A percentile compares a stretch with the other conserved stretches of the same genome.
Evolutionary conservation across 2,113 vertebrate genomes (phyloP).

Genomic region (Python bivittatus): DNA sequence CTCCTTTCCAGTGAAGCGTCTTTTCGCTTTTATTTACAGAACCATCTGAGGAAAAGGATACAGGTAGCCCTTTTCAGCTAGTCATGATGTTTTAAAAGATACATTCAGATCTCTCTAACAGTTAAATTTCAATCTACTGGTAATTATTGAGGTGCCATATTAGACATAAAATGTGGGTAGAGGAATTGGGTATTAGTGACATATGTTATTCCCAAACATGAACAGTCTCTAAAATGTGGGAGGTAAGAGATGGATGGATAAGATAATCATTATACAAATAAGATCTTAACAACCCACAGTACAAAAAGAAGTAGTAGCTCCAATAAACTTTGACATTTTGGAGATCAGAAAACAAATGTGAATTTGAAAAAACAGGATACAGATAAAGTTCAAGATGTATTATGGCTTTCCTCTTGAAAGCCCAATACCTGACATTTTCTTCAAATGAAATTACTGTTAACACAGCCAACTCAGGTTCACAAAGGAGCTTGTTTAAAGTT

Average conservation of each 20-base stretch:
- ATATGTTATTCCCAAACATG: conserved; percentile 48
- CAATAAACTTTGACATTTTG: neutral
- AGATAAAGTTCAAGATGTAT: conserved; percentile 27
- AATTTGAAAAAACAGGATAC: conserved; percentile 32
- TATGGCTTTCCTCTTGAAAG: conserved; percentile 38
- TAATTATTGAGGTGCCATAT: neutral
- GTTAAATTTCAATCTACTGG: neutral
- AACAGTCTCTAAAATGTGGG: conserved; percentile 43
- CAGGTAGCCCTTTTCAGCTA: neutral
- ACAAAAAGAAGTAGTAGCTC: neutral
- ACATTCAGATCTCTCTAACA: conserved; percentile 1
- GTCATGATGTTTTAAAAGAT: neutral
- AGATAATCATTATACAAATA: conserved; percentile 36
- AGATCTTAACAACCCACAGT: conserved; percentile 40
- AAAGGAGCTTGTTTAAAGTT: conserved; percentile 64
- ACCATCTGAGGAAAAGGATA: neutral
- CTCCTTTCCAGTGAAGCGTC: neutral
- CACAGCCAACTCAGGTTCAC: conserved; percentile 55
- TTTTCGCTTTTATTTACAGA: neutral
- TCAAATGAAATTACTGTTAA: conserved; percentile 55
- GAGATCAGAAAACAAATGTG: conserved; percentile 4
- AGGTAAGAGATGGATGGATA: conserved; percentile 22
- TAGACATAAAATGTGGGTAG: neutral
- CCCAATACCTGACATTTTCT: conserved; percentile 44
- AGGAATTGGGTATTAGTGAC: conserved; percentile 47